Percentiles rank a stretch among this genome's conserved stretches.
Conservation (phyloP, 2,888 invertebrate species). For the Spodoptera littoralis region DNA sequence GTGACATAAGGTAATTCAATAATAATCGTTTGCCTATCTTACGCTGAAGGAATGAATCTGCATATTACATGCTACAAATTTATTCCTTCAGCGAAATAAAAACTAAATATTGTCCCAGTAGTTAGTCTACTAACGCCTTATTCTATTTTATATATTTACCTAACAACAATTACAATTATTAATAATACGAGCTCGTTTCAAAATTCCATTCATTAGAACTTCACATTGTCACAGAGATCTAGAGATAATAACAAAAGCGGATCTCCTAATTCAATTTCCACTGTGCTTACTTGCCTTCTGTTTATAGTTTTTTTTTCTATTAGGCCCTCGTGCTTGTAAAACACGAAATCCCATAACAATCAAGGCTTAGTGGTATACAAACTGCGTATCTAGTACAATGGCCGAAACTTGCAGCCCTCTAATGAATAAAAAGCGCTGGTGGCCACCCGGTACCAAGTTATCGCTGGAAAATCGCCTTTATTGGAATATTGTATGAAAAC, state of each 20-base stretch:
- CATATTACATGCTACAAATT: too few species aligned
- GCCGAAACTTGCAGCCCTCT: conserved; percentile 84
- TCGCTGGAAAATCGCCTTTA: conserved; percentile 52
- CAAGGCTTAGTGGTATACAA: conserved; percentile 82
- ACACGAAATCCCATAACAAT: conserved; percentile 82
- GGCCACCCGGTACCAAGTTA: conserved; percentile 75
- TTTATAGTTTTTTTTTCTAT: conserved; percentile 77
- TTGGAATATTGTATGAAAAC: conserved; percentile 54
- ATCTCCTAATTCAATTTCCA: conserved; percentile 74
- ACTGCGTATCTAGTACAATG: conserved; percentile 83
- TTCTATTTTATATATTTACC: too few species aligned
- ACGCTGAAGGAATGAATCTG: too few species aligned
- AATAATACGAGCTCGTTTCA: neutral
- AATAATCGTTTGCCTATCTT: neutral
- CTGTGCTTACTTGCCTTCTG: conserved; percentile 62
- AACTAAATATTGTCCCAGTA: too few species aligned
- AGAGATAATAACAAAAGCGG: conserved; percentile 58
- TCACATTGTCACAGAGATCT: conserved; percentile 25
- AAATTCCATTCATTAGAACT: conserved; percentile 4
- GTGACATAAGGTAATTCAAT: too few species aligned
- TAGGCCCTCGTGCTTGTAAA: conserved; percentile 71
- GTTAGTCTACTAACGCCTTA: too few species aligned
- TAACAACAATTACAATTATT: neutral
- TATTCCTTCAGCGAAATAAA: too few species aligned
- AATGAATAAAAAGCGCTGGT: conserved; percentile 85